Evolutionary conservation across 2,113 vertebrate genomes (phyloP).

Genomic region (Ophiodon elongatus): DNA sequence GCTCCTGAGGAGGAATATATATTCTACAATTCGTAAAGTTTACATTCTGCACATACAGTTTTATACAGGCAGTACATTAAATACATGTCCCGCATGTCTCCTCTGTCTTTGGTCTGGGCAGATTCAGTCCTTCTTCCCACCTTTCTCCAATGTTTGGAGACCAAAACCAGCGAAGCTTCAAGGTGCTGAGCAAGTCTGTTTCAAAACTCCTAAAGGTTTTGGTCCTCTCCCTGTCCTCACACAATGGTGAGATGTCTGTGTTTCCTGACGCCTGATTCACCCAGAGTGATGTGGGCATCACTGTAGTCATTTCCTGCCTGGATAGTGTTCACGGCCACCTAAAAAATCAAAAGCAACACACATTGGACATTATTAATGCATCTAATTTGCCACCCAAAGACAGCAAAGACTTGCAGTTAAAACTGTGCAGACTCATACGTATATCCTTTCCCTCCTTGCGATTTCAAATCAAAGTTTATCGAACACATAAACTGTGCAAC

Average conservation of each 20-base stretch:
- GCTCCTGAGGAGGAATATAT: not conserved
- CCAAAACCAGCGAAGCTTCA: not conserved
- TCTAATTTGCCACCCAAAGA: not conserved
- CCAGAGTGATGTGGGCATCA: not conserved
- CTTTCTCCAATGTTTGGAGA: not conserved
- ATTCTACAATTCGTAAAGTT: not conserved
- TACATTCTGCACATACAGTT: not conserved
- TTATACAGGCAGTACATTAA: not conserved
- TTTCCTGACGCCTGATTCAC: slow-evolving; percentile 48
- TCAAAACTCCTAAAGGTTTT: not conserved
- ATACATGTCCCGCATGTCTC: not conserved
- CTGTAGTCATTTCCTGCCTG: not conserved
- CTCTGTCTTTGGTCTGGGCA: not conserved
- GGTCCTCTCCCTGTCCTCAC: slow-evolving; percentile 37
- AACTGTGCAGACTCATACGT: not conserved
- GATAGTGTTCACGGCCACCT: slow-evolving; percentile 48
- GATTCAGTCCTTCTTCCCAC: not conserved
- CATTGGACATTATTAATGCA: not conserved
- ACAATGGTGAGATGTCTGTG: slow-evolving; percentile 83
- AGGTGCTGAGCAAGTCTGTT: not conserved
- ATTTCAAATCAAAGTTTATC: not conserved
- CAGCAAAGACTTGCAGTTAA: not conserved
- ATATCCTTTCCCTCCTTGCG: not conserved
- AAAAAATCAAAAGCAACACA: slow-evolving; percentile 17
- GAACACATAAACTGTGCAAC: not conserved